These are phyloP conservation scores for Oenanthe oenanthe DNA, from an alignment of 2,113 vertebrate genomes.

Conservation along the genomic window DNA sequence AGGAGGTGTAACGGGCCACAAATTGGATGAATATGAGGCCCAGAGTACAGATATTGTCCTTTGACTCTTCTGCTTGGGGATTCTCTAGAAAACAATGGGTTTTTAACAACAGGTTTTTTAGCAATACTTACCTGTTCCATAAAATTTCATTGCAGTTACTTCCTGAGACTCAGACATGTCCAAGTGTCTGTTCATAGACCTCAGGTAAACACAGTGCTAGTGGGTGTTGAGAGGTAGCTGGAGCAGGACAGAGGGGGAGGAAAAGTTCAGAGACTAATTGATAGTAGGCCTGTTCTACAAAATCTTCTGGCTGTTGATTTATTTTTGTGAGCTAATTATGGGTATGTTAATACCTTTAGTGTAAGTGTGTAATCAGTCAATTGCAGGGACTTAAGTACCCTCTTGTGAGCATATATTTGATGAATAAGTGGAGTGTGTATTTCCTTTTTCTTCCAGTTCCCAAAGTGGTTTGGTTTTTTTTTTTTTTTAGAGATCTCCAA, in stretches of 20 bases:
- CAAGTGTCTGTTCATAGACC: not conserved
- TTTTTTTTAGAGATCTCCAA: not conserved
- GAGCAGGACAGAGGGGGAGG: not conserved
- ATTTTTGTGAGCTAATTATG: not conserved
- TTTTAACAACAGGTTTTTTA: not conserved
- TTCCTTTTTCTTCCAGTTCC: not conserved
- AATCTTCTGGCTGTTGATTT: not conserved
- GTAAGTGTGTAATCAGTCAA: not conserved
- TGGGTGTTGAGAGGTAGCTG: not conserved
- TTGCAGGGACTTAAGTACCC: not conserved
- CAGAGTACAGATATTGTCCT: not conserved
- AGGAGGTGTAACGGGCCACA: not conserved
- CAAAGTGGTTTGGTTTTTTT: not conserved
- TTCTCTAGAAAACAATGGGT: not conserved
- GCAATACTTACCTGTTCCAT: not conserved
- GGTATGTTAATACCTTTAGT: not conserved
- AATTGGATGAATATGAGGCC: not conserved
- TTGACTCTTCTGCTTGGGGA: not conserved
- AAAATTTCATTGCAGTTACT: not conserved
- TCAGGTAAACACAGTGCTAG: not conserved
- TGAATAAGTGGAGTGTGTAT: not conserved
- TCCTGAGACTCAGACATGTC: not conserved
- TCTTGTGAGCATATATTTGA: not conserved
- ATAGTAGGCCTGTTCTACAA: not conserved
- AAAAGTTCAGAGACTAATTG: not conserved